These are phyloP conservation scores for Galemys pyrenaicus DNA, from an alignment of 2,113 vertebrate species.

Conservation along the genomic window DNA sequence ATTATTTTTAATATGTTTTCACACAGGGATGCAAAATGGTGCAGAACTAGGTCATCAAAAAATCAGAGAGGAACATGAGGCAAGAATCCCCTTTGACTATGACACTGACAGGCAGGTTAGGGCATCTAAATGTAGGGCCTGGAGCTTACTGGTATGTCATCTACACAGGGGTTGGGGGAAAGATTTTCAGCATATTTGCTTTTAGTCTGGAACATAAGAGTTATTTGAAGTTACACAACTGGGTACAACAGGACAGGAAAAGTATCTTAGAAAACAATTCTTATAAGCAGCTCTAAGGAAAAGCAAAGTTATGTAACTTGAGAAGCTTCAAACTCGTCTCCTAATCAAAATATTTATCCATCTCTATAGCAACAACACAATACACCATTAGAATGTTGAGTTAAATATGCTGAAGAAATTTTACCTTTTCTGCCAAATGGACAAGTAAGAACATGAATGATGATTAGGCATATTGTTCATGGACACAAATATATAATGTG, in stretches of 20 bases:
- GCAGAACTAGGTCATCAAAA: not conserved
- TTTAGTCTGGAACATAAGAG: not conserved
- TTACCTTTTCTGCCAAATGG: not conserved
- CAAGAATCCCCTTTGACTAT: not conserved
- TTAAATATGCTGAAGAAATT: not conserved
- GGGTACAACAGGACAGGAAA: not conserved
- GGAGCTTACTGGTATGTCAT: not conserved
- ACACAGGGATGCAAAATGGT: not conserved
- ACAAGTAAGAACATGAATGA: not conserved
- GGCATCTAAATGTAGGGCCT: not conserved
- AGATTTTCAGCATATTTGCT: not conserved
- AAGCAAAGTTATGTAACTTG: not conserved
- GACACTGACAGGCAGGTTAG: not conserved
- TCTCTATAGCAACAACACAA: not conserved
- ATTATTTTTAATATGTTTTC: not conserved
- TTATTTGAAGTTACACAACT: not conserved
- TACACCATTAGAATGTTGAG: not conserved
- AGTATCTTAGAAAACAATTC: not conserved
- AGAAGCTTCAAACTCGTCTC: not conserved
- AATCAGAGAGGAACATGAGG: not conserved
- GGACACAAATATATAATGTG: not conserved
- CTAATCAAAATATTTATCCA: constrained; percentile 35
- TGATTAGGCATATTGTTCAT: not conserved
- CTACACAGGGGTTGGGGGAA: not conserved
- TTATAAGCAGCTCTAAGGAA: not conserved